Evolutionary conservation across 2,888 invertebrate genomes (phyloP).

Genomic region (Lithophane leautieri): DNA sequence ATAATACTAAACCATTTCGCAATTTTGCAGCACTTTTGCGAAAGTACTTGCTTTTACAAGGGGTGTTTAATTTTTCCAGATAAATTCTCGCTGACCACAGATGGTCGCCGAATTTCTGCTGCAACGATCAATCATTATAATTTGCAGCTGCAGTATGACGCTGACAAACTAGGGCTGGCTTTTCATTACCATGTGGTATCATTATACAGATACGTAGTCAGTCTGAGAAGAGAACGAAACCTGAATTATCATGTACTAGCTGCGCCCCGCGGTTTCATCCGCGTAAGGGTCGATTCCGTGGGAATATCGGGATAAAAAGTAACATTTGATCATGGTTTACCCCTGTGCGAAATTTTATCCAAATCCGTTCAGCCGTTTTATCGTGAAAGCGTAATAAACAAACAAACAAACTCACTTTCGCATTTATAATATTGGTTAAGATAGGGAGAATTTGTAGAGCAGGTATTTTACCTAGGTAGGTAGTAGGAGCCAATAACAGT

Average conservation of each 20-base stretch:
- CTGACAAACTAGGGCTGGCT: background rate
- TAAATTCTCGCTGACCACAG: background rate
- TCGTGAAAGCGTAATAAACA: too few species aligned
- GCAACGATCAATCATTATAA: constrained; percentile 45
- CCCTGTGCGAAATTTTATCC: too few species aligned
- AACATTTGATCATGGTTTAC: too few species aligned
- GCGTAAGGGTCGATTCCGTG: too few species aligned
- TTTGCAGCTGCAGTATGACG: constrained; percentile 22
- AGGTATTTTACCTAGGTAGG: background rate
- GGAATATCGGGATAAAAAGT: too few species aligned
- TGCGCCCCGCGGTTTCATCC: too few species aligned
- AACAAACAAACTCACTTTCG: too few species aligned
- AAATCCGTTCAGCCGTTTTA: too few species aligned
- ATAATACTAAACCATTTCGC: background rate
- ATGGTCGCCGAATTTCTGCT: constrained; percentile 25
- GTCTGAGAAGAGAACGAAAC: background rate
- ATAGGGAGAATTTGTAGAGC: background rate
- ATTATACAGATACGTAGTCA: background rate
- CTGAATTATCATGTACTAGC: background rate
- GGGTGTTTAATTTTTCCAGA: background rate
- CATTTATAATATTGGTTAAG: too few species aligned
- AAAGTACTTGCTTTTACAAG: background rate
- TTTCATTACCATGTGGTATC: constrained; percentile 12
- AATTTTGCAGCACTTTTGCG: background rate
- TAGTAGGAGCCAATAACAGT: background rate